Evolutionary conservation across 2,113 vertebrate genomes (phyloP).

Genomic region (Ammodytes marinus): DNA sequence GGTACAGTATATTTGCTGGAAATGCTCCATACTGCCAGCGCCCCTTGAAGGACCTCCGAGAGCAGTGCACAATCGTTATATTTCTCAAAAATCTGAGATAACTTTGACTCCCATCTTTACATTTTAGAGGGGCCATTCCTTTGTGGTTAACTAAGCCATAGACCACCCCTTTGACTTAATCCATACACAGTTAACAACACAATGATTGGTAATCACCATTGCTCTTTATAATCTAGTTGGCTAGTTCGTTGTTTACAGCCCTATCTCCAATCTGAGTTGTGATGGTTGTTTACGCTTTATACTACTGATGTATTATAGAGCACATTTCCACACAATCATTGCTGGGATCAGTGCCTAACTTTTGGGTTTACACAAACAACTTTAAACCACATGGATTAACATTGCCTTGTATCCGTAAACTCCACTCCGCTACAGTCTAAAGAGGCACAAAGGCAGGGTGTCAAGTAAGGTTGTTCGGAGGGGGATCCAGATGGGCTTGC

Average conservation of each 20-base stretch:
- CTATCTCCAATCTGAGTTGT: background rate
- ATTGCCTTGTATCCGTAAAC: constrained; percentile 11
- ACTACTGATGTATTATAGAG: background rate
- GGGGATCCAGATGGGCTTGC: constrained; percentile 37
- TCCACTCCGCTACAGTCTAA: constrained; percentile 13
- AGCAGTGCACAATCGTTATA: background rate
- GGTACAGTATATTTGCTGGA: background rate
- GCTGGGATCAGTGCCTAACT: background rate
- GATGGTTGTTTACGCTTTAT: background rate
- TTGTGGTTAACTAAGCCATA: background rate
- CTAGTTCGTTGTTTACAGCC: background rate
- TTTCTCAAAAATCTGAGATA: background rate
- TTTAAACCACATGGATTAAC: constrained; percentile 1
- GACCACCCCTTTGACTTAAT: background rate
- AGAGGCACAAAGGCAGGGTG: background rate
- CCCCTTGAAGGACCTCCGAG: background rate
- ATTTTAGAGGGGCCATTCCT: too few species aligned
- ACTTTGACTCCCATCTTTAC: background rate
- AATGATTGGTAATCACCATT: background rate
- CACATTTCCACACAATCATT: background rate
- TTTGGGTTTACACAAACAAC: background rate
- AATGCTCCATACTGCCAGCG: background rate
- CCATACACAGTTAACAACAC: constrained; percentile 1
- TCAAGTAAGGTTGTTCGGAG: constrained; percentile 34
- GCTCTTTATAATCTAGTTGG: background rate